phyloP scores from a whole-genome alignment of 2,113 vertebrate genomes.

The Nymphicus hollandicus region DNA sequence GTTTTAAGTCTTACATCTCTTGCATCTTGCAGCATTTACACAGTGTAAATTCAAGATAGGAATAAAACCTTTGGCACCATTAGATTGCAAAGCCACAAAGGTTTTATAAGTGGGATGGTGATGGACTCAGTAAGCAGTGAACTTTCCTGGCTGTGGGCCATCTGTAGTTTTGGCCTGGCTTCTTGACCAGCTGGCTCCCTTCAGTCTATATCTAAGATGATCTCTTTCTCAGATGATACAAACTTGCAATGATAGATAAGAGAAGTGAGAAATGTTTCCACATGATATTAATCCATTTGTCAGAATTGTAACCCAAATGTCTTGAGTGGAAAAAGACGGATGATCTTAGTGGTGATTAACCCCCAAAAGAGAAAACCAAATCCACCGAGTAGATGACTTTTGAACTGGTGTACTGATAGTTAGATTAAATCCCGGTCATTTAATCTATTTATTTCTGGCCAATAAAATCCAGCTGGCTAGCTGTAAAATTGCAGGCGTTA shows the following conservation, averaged over 20 bases:
- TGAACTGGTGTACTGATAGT: background rate
- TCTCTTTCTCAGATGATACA: slow-evolving; percentile 24
- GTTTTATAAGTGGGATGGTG: background rate
- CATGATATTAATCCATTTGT: slow-evolving; percentile 18
- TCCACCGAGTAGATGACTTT: background rate
- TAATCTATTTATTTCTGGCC: slow-evolving; percentile 10
- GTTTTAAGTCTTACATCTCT: background rate
- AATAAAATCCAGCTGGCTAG: background rate
- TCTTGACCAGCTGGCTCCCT: slow-evolving; percentile 20
- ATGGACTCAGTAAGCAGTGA: background rate
- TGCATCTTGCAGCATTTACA: background rate
- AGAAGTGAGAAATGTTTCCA: slow-evolving; percentile 30
- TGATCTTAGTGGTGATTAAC: slow-evolving; percentile 37
- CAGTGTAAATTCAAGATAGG: background rate
- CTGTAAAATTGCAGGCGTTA: slow-evolving; percentile 37
- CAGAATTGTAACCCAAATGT: slow-evolving; percentile 28
- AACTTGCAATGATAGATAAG: background rate
- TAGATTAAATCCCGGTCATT: background rate
- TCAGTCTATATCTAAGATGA: slow-evolving; percentile 31
- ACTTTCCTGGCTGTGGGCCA: background rate
- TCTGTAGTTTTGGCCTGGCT: background rate
- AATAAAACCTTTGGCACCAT: background rate
- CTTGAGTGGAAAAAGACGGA: background rate
- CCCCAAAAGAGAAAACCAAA: slow-evolving; percentile 6
- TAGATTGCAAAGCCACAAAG: background rate